Base-by-base conservation (phyloP, 2,888 invertebrate species). In the Cephus pygmeus region DNA sequence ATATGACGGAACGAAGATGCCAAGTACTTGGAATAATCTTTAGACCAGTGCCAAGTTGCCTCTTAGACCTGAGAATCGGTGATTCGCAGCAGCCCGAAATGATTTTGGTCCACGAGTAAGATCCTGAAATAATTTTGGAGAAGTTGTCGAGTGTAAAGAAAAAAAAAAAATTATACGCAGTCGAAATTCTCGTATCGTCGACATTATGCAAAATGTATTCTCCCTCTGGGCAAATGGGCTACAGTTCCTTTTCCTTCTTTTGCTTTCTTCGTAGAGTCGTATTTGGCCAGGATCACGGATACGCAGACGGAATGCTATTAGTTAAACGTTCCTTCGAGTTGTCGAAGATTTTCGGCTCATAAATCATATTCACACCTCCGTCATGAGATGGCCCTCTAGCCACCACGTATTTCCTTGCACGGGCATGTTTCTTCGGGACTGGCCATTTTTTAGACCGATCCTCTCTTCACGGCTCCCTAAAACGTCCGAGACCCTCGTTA, bases 281-380 rank as follows among this genome's bases (percentile, higher is more conserved):
- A 35, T 76, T 71, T 71, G 23, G 71, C 36, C 9, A 12, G 40
- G 56, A 31, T 31, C 76, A 33, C 76, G 76, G 76, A 34, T 69
- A 35, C 12, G 35, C 34, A 15, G 23, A 11, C 15, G 35, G 23
- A 33, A n/a, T 11, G 34, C 34, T 76, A 31, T 23, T 69, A 33
- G 76, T 76, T 73, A 73, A 35, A 76, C 56, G 30, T 15, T 76
- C 30, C 33, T 34, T n/a, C 76, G 74, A 12, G 74, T 75, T 68
- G 76, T 76, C 76, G 34, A 73, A 75, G 73, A 31, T 76, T 78
- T 73, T 78, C 71, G 35, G 73, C 69, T 76, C n/a, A 76, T 78
- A 76, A 76, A 78, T 78, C 78, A 78, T 78, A 78, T 78, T 78
- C 76, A 73, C 78, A 78, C 78, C 78, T 78, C 71, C 71, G 31